Evolutionary conservation across 2,797 vertebrate species (phyloP).

Genomic region (Hemitrygon akajei): DNA sequence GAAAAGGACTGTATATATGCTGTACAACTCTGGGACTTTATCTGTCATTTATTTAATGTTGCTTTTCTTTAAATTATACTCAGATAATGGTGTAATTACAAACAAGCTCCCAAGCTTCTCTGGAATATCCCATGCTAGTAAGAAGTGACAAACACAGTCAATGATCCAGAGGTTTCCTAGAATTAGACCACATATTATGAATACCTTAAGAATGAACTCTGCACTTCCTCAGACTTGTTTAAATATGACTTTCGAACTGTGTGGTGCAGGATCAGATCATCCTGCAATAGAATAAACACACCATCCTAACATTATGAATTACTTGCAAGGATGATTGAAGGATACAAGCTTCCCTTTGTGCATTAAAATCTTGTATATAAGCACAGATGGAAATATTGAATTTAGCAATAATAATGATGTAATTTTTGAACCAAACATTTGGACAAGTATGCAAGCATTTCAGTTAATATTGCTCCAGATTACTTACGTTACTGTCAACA

Average conservation of each 20-base stretch:
- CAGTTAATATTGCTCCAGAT: not conserved
- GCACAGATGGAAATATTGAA: slow-evolving; percentile 4
- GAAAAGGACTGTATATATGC: no score
- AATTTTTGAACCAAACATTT: slow-evolving; percentile 25
- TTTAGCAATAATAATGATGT: slow-evolving; percentile 24
- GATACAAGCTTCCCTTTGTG: slow-evolving; percentile 26
- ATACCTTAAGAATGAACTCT: not conserved
- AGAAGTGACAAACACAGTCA: not conserved
- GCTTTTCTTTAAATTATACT: not conserved
- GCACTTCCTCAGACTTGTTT: not conserved
- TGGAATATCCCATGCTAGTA: not conserved
- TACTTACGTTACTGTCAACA: not conserved
- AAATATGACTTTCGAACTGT: not conserved
- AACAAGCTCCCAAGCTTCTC: not conserved
- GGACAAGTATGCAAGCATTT: not conserved
- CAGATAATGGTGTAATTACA: not conserved
- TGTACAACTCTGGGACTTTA: no score
- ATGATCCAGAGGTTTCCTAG: not conserved
- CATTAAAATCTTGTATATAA: not conserved
- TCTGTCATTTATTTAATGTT: not conserved
- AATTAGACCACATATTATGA: not conserved
- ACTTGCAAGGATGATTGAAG: not conserved
- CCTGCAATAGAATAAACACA: not conserved
- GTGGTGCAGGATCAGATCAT: slow-evolving; percentile 7
- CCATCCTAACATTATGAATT: not conserved